Base-by-base conservation (phyloP, 2,888 invertebrate genomes). In the Ormyrus pomaceus region DNA sequence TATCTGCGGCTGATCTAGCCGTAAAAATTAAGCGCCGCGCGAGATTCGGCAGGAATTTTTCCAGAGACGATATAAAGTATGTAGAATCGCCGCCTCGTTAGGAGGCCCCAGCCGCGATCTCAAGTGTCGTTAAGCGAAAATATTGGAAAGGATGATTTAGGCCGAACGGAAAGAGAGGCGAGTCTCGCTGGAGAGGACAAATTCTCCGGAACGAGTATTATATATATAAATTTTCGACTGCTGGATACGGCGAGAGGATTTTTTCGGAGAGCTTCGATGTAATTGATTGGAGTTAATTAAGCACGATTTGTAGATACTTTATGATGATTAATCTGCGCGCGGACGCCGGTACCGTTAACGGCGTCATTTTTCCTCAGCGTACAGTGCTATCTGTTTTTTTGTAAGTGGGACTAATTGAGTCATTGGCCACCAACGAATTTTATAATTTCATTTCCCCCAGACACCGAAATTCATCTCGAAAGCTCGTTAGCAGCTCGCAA, bases 1-100 rank as follows among this genome's bases (percentile, higher is more conserved):
- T 89, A 89, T 89, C 90, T 69, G 53, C 11, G 86, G 82, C 83
- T 81, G 86, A 90, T 89, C 89, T 88, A 85, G 87, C 85, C 87
- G 88, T 90, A 89, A 89, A 89, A 90, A 89, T 89, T 89, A 89
- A 89, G 88, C 87, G 87, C 86, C 88, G 87, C 64, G 74, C 80
- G 69, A 58, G 55, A 6, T 11, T 10, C 19, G 34, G 9, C 65
- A 72, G 77, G 79, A 82, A 82, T 82, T 82, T 82, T 79, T 82
- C 79, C 79, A 56, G 72, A 64, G 74, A 10, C 0, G 64, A 50
- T 61, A 61, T 71, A 77, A 77, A 73, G 59, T 70, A 62, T 75
- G 72, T 51, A 72, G 72, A 70, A 68, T 50, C 62, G 68, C 45
- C 55, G 66, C 53, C 76, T 70, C 58, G 71, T 71, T 71, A 66